A percentile compares a stretch with the other conserved stretches of the same genome.
Evolutionary conservation across 2,797 vertebrate species (phyloP).

Genomic region (Chiroxiphia lanceolata): DNA sequence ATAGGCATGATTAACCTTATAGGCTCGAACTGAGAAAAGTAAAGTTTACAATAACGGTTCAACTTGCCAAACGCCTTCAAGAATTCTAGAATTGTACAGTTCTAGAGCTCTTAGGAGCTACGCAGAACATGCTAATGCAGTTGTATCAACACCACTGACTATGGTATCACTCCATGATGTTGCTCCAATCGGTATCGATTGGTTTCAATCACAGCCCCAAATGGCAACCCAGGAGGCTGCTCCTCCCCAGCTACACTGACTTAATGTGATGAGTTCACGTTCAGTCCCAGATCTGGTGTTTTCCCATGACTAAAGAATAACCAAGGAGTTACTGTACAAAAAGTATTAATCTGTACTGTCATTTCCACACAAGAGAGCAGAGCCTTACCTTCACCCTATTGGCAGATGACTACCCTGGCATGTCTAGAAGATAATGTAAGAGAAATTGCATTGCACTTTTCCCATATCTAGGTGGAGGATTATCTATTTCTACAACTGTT

Average conservation of each 20-base stretch:
- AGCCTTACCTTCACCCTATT: neutral
- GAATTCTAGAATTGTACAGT: neutral
- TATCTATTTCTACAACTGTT: neutral
- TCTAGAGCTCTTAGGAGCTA: neutral
- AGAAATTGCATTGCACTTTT: neutral
- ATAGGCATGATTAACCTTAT: neutral
- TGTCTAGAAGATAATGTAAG: fast-evolving
- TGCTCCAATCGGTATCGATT: fast-evolving
- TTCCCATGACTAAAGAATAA: neutral
- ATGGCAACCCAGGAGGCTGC: neutral
- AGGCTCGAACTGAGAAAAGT: neutral
- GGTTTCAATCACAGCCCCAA: neutral
- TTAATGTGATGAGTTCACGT: neutral
- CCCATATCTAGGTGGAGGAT: neutral
- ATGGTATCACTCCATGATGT: neutral
- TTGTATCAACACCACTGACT: neutral
- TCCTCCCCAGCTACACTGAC: neutral
- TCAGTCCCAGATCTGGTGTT: neutral
- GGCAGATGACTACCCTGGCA: neutral
- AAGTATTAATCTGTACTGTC: neutral
- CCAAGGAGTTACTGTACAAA: neutral
- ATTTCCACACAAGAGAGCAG: neutral
- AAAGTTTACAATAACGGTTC: neutral
- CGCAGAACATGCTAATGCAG: neutral
- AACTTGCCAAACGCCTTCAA: neutral